Evolutionary conservation across 2,113 vertebrate genomes (phyloP), one percentile per base, ranked within the genome.

Genomic region (Pipa parva): DNA sequence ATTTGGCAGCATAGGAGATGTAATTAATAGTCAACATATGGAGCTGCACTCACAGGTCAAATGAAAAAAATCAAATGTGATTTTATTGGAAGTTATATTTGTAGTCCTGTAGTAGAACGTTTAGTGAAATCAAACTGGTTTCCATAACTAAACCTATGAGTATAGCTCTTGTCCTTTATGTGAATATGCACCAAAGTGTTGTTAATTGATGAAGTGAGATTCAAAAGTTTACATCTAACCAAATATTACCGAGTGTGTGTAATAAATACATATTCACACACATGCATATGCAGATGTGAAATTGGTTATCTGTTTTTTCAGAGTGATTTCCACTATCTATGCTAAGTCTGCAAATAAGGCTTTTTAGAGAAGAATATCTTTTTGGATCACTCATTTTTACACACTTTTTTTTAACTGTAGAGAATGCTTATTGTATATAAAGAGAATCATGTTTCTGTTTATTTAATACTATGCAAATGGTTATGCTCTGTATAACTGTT

Each of bases 391-490:
- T 88, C 90, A 93, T 96, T 92, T 96, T 99, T 96, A 98, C 96
- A 94, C 92, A 91, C 92, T 92, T 93, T 91, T 95, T 95, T 91
- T 94, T 93, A 89, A 90, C 18, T 93, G 93, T 95, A 94, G 93
- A 96, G 88, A 93, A 96, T 97, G 59, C 45, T 52, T 96, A 97
- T 89, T 98, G 97, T 99, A 98, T 96, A 98, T 98, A 98, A 97
- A 99, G 89, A 95, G 92, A 89, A 96, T 89, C 92, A 91, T 92
- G 88, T 97, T 88, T 95, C 91, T 97, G 92, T 97, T 97, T 93
- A 97, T 97, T 95, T 99, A 98, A 87, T 96, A 97, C 96, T 99
- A 99, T 98, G 96, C 96, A 97, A 99, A 94, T 91, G 89, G 88
- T 93, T 88, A 92, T 92, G 95, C 92, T 97, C 95, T 93, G 89